Evolutionary conservation across 2,113 vertebrate genomes (phyloP).

Genomic region (Physeter macrocephalus): DNA sequence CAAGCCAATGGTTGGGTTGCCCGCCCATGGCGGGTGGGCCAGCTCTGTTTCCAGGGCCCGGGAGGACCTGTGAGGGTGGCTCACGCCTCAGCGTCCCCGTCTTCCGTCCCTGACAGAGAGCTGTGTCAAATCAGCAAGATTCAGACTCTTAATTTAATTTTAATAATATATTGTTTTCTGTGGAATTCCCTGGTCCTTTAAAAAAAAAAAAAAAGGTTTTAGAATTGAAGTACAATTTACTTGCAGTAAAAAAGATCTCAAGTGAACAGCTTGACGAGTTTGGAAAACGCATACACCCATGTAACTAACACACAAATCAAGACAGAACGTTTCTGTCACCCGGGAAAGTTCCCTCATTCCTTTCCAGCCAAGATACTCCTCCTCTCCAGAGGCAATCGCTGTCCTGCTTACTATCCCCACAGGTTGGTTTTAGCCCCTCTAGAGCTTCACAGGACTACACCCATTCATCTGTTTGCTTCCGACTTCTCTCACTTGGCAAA

Average conservation of each 20-base stretch:
- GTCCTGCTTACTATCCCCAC: rapidly evolving
- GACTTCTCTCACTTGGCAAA: neutral
- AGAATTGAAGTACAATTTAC: neutral
- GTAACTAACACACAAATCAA: too few relatives aligned
- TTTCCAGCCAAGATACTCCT: rapidly evolving
- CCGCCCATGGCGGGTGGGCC: rapidly evolving
- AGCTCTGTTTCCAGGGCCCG: neutral
- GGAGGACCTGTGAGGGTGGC: neutral
- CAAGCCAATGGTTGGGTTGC: rapidly evolving
- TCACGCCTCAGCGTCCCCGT: neutral
- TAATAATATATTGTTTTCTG: neutral
- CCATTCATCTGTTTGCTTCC: rapidly evolving
- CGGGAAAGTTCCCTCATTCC: rapidly evolving
- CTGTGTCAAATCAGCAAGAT: neutral
- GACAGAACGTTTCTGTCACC: neutral
- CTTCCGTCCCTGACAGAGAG: neutral
- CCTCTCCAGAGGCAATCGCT: rapidly evolving
- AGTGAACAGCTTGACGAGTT: neutral
- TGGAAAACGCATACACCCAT: rapidly evolving
- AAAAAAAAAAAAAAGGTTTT: neutral
- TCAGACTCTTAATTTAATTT: neutral
- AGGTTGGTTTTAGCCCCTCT: rapidly evolving
- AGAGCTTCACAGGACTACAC: rapidly evolving
- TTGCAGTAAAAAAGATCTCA: neutral
- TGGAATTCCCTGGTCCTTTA: neutral